These are phyloP conservation scores for Rhagonycha fulva DNA, from an alignment of 2,888 invertebrate species.

Conservation along the genomic window DNA sequence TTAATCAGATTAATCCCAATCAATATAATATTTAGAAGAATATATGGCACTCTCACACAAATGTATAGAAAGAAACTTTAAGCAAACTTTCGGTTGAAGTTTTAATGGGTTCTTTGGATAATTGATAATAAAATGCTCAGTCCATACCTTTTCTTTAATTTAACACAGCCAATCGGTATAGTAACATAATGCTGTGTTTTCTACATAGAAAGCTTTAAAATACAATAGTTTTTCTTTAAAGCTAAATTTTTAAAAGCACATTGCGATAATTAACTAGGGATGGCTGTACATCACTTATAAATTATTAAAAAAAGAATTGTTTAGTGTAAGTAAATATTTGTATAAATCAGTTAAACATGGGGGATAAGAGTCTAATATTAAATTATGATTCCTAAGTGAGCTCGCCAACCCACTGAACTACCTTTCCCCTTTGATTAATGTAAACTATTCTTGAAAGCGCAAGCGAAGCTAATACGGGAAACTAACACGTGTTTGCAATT, in stretches of 20 bases:
- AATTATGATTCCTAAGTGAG: constrained; percentile 1
- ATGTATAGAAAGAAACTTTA: neutral
- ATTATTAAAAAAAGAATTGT: neutral
- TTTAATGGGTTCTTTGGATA: neutral
- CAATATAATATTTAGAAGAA: neutral
- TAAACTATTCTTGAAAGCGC: constrained; percentile 22
- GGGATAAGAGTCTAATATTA: neutral
- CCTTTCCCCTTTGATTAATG: constrained; percentile 19
- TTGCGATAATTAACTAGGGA: too few species aligned
- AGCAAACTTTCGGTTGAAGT: neutral
- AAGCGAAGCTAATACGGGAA: constrained; percentile 18
- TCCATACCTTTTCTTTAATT: neutral
- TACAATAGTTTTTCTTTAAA: too few species aligned
- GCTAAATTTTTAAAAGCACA: too few species aligned
- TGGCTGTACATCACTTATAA: too few species aligned
- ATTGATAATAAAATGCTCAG: neutral
- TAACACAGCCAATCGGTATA: neutral
- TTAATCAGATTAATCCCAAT: neutral
- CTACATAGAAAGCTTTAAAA: too few species aligned
- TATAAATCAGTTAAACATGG: neutral
- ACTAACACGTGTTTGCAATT: constrained; percentile 21
- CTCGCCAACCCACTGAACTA: constrained; percentile 3
- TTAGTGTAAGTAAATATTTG: neutral
- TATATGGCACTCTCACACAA: neutral
- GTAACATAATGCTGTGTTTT: too few species aligned